phyloP scores from a whole-genome alignment of 2,797 vertebrate species.

The Alca torda region DNA sequence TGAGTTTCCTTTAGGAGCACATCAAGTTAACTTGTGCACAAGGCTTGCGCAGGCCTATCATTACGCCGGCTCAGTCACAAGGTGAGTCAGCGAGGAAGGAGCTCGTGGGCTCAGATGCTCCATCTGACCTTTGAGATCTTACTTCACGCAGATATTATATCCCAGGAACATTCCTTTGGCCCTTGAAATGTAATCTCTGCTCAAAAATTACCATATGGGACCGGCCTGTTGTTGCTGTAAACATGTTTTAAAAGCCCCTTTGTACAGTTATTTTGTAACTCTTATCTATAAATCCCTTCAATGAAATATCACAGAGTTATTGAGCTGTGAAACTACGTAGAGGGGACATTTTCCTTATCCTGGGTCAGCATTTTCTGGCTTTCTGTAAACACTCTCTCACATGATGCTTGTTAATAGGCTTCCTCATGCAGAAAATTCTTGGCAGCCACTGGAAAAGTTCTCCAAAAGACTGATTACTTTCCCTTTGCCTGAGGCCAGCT shows the following conservation, averaged over 20 bases:
- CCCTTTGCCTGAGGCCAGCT: constrained; percentile 53
- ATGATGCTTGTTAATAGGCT: constrained; percentile 71
- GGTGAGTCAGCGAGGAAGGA: background rate
- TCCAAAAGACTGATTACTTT: constrained; percentile 70
- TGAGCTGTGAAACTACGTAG: constrained; percentile 56
- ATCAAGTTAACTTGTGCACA: background rate
- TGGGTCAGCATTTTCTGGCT: constrained; percentile 72
- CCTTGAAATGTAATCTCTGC: background rate
- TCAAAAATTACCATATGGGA: background rate
- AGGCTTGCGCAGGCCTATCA: background rate
- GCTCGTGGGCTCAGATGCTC: background rate
- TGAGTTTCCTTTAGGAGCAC: constrained; percentile 1
- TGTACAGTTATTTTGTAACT: constrained; percentile 50
- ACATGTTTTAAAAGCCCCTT: background rate
- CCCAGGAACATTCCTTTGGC: background rate
- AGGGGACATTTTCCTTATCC: constrained; percentile 62
- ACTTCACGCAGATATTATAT: background rate
- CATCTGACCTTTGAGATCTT: background rate
- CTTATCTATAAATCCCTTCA: constrained; percentile 63
- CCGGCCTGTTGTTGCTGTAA: background rate
- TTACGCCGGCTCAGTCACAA: background rate
- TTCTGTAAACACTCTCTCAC: constrained; percentile 71
- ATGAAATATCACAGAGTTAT: constrained; percentile 68
- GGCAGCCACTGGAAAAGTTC: constrained; percentile 63
- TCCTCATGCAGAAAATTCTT: constrained; percentile 77